These are phyloP conservation scores for Ommatoiulus sabulosus DNA, from an alignment of 2,888 invertebrate species.

Conservation along the genomic window DNA sequence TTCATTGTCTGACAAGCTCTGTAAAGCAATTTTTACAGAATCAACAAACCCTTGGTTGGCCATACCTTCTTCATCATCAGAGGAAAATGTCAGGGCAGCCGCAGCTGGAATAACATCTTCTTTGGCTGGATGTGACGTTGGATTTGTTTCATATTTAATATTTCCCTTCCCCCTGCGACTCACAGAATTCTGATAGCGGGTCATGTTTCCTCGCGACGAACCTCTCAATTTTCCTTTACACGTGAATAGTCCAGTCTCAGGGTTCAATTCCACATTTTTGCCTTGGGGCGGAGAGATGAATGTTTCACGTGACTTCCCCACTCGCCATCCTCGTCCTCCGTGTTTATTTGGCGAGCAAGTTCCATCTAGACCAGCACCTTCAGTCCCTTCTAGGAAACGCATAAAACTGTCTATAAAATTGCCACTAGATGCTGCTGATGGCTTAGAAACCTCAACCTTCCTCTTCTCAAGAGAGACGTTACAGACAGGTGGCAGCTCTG, in stretches of 20 bases:
- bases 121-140: neutral
- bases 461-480: conserved; percentile 55
- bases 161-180: conserved; percentile 38
- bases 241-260: conserved; percentile 57
- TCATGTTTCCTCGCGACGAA: neutral
- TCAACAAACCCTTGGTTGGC: conserved; percentile 57
- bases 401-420: conserved; percentile 59
- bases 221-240: conserved; percentile 47
- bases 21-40: conserved; percentile 56
- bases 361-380: neutral
- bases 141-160: neutral
- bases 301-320: conserved; percentile 53
- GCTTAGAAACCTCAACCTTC: neutral
- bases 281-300: conserved; percentile 54
- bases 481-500: conserved; percentile 59
- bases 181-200: conserved; percentile 42
- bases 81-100: conserved; percentile 55
- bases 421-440: neutral
- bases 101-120: conserved; percentile 41
- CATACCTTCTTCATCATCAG: conserved; percentile 57
- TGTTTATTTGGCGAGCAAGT: neutral
- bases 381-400: conserved; percentile 58
- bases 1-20: conserved; percentile 58
- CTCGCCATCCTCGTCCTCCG: conserved; percentile 50
- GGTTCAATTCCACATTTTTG: conserved; percentile 57